phyloP scores from a whole-genome alignment of 1,140 invertebrate species.

The Orius insidiosus region DNA sequence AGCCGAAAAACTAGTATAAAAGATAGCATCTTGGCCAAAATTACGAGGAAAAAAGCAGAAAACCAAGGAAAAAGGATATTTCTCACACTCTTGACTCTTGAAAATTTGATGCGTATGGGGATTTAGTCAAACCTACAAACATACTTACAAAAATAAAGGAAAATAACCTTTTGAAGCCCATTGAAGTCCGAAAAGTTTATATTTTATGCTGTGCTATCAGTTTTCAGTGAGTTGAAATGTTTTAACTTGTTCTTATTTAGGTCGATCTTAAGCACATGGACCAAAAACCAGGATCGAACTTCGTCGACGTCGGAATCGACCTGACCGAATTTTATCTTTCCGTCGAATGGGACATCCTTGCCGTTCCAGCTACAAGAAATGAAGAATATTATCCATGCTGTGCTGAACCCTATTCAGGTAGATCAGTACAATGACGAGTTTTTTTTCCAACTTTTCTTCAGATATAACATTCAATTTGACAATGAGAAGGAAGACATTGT shows the following conservation, averaged over 20 bases:
- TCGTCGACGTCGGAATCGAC: slow-evolving; percentile 70
- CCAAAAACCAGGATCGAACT: slow-evolving; percentile 51
- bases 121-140: too few relatives aligned
- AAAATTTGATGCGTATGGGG: too few relatives aligned
- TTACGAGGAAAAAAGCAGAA: too few relatives aligned
- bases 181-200: too few relatives aligned
- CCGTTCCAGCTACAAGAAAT: slow-evolving; percentile 69
- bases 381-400: slow-evolving; percentile 85
- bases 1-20: too few relatives aligned
- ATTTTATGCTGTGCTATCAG: too few relatives aligned
- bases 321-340: slow-evolving; percentile 80
- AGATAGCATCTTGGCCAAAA: too few relatives aligned
- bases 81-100: too few relatives aligned
- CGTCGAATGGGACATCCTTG: slow-evolving; percentile 90
- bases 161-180: too few relatives aligned
- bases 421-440: slow-evolving; percentile 7
- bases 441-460: slow-evolving; percentile 30
- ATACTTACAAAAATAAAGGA: too few relatives aligned
- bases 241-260: slow-evolving; percentile 31
- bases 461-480: slow-evolving; percentile 93
- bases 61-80: too few relatives aligned
- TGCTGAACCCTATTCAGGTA: slow-evolving; percentile 64
- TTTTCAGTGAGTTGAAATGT: too few relatives aligned
- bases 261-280: slow-evolving; percentile 76
- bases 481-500: slow-evolving; percentile 80